A percentile compares a stretch with the other conserved stretches of the same genome.
These are phyloP conservation scores for Oostethus manadensis DNA, from an alignment of 2,113 vertebrate genomes.

Conservation along the genomic window DNA sequence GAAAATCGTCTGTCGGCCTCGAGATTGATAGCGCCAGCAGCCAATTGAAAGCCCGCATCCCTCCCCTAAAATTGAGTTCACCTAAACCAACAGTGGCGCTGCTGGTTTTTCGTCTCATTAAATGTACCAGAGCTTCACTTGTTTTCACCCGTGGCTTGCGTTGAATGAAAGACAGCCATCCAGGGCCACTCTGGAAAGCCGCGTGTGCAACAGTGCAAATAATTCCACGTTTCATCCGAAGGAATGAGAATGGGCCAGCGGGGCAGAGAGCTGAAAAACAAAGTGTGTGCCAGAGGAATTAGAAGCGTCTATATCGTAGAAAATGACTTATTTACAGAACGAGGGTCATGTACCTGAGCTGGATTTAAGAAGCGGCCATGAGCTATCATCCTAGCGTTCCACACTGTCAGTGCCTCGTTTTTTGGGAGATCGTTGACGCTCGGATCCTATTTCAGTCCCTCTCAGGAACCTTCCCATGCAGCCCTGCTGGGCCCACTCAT, in stretches of 20 bases:
- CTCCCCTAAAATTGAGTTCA: slow-evolving; percentile 75
- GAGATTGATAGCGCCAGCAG: slow-evolving; percentile 78
- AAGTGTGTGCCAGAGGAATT: slow-evolving; percentile 82
- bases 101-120: slow-evolving; percentile 82
- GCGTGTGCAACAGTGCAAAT: slow-evolving; percentile 82
- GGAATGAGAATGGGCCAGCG: slow-evolving; percentile 1
- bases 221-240: slow-evolving; percentile 81
- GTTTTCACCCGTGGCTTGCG: slow-evolving; percentile 31
- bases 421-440: slow-evolving; percentile 83
- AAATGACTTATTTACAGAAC: slow-evolving; percentile 84
- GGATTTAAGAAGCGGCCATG: slow-evolving; percentile 80
- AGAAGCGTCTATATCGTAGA: slow-evolving; percentile 78
- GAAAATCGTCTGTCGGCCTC: slow-evolving; percentile 65
- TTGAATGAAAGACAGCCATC: slow-evolving; percentile 40
- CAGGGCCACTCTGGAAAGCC: slow-evolving; percentile 74
- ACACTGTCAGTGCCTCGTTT: slow-evolving; percentile 89
- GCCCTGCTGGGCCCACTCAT: slow-evolving; percentile 71
- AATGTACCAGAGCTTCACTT: slow-evolving; percentile 64
- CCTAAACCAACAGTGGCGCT: slow-evolving; percentile 69
- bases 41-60: slow-evolving; percentile 77
- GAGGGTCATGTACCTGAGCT: slow-evolving; percentile 84
- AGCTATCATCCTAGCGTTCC: slow-evolving; percentile 93
- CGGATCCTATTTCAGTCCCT: slow-evolving; percentile 83
- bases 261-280: slow-evolving; percentile 32
- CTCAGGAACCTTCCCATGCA: slow-evolving; percentile 44